Evolutionary conservation across 37 sponge, comb jelly and placozoan genomes (phyloP), one percentile per base, ranked within the genome.

Genomic region (Spongilla lacustris): DNA sequence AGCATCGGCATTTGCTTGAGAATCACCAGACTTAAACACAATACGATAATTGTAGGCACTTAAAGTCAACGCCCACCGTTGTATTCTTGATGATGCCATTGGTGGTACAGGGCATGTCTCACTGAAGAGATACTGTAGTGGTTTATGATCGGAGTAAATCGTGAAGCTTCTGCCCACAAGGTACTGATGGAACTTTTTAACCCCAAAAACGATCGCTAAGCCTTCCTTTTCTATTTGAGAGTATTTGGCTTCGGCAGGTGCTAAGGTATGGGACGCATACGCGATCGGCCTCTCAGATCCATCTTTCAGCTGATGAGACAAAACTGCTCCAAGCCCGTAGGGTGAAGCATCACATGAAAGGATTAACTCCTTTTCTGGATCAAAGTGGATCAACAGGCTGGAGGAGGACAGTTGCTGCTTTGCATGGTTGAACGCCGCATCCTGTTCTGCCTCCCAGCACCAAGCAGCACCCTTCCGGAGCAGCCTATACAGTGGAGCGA

Each of bases 281-380:
- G 73, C 66, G 19, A 86, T 71, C 32, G 87, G 87, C 32, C 36
- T 27, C 13, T 86, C 74, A 17, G 41, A 26, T 0, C 74, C 74
- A 71, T 86, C 74, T 23, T 29, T 66, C 0, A 48, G 8, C 2
- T 0, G 3, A 27, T 86, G 87, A 0, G 87, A 86, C 74, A 86
- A 13, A 8, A 86, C 87, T 9, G 87, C 80, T 41, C 80, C 87
- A 9, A 86, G 74, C 49, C 87, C 87, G 48, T 86, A 79, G 1
- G 74, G 81, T 35, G 80, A 86, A 21, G 81, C 87, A 75, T 79
- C 87, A 80, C 74, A 46, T 9, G 81, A 36, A 34, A 84, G 11
- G 1, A 35, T 17, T 2, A 84, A 32, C 27, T 41, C 29, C 28
- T 48, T 76, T 37, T 58, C 14, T 2, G 77, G 76, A 70, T 84